Evolutionary conservation across 2,888 invertebrate genomes (phyloP).

Genomic region (Pyrocoelia pectoralis): DNA sequence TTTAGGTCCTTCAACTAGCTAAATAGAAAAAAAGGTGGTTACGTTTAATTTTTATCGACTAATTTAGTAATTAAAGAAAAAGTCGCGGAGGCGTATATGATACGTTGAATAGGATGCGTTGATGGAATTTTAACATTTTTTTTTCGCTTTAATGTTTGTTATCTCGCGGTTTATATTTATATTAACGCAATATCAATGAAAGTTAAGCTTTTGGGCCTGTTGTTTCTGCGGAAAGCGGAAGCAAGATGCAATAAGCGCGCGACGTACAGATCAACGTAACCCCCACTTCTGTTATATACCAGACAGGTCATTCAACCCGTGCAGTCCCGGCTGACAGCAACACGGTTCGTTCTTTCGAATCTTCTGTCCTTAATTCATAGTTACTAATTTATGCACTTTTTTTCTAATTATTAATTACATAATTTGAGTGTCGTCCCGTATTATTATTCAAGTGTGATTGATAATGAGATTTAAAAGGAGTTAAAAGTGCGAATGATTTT

Average conservation of each 20-base stretch:
- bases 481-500: slow-evolving; percentile 27
- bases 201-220: slow-evolving; percentile 41
- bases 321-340: slow-evolving; percentile 58
- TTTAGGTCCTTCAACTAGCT: slow-evolving; percentile 47
- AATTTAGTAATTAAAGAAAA: slow-evolving; percentile 7
- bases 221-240: slow-evolving; percentile 55
- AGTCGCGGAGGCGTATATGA: neutral
- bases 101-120: neutral
- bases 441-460: slow-evolving; percentile 32
- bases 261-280: slow-evolving; percentile 55
- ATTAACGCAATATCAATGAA: slow-evolving; percentile 43
- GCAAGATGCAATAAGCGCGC: slow-evolving; percentile 59
- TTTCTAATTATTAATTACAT: slow-evolving; percentile 43
- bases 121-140: neutral
- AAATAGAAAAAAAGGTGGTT: slow-evolving; percentile 40
- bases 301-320: slow-evolving; percentile 61
- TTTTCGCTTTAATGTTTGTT: neutral
- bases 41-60: slow-evolving; percentile 11
- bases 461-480: slow-evolving; percentile 30
- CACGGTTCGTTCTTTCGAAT: slow-evolving; percentile 54
- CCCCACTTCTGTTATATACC: slow-evolving; percentile 43
- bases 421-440: slow-evolving; percentile 35
- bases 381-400: slow-evolving; percentile 53
- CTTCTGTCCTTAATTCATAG: slow-evolving; percentile 54
- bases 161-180: slow-evolving; percentile 4